phyloP scores from a whole-genome alignment of 2,113 vertebrate genomes.

The Miniopterus natalensis region DNA sequence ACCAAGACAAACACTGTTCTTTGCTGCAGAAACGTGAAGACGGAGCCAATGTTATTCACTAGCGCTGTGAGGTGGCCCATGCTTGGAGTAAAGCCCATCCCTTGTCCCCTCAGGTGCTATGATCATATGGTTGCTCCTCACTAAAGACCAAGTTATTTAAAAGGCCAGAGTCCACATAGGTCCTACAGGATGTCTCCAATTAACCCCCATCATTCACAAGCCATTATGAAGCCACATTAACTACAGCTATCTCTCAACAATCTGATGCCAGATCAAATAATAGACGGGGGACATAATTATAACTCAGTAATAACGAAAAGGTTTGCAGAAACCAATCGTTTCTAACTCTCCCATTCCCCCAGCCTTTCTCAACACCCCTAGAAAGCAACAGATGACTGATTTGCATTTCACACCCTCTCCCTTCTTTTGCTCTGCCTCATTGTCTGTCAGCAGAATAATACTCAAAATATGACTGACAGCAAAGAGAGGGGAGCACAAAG shows the following conservation, averaged over 20 bases:
- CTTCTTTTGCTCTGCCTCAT: slow-evolving; percentile 4
- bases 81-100: neutral
- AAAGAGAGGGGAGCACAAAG: neutral
- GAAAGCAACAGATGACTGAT: slow-evolving; percentile 55
- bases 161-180: neutral
- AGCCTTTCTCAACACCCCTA: neutral
- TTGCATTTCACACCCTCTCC: slow-evolving; percentile 18
- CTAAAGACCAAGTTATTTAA: neutral
- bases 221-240: neutral
- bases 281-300: neutral
- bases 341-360: slow-evolving; percentile 1
- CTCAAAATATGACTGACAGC: slow-evolving; percentile 28
- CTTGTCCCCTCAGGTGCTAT: neutral
- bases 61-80: neutral
- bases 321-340: slow-evolving; percentile 5
- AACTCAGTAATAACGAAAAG: slow-evolving; percentile 22
- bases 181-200: neutral
- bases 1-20: neutral
- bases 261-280: neutral
- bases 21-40: slow-evolving; percentile 64
- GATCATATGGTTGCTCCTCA: neutral
- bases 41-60: neutral
- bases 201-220: neutral
- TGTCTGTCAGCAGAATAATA: slow-evolving; percentile 46
- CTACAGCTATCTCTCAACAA: neutral